Percentiles rank a stretch among this genome's conserved stretches.
These are phyloP conservation scores for Discoglossus pictus DNA, from an alignment of 2,797 vertebrate genomes.

Conservation along the genomic window DNA sequence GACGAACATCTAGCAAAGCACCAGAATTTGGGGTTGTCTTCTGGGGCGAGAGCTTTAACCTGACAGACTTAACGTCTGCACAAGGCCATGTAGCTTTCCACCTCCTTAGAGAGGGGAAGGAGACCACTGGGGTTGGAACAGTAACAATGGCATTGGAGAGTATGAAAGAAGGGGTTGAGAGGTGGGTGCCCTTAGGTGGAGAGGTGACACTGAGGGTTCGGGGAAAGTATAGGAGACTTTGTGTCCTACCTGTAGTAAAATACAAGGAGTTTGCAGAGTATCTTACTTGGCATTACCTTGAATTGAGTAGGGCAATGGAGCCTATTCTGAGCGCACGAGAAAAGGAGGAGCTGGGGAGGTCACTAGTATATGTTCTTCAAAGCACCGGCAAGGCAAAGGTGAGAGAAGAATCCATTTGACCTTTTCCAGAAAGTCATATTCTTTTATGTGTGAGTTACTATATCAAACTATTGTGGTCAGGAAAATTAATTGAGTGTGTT, in stretches of 20 bases:
- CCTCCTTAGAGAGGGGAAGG: slow-evolving; percentile 75
- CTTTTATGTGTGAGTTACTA: too few relatives aligned
- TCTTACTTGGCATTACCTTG: slow-evolving; percentile 83
- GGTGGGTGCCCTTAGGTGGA: slow-evolving; percentile 81
- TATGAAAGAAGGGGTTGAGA: slow-evolving; percentile 73
- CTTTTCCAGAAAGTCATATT: too few relatives aligned
- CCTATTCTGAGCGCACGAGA: slow-evolving; percentile 80
- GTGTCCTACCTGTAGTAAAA: slow-evolving; percentile 85
- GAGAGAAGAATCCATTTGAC: neutral
- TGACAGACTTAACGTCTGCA: slow-evolving; percentile 80
- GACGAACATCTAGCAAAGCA: slow-evolving; percentile 78
- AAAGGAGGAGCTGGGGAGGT: slow-evolving; percentile 89
- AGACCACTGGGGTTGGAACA: slow-evolving; percentile 70
- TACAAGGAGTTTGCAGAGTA: slow-evolving; percentile 95
- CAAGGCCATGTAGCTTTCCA: slow-evolving; percentile 76
- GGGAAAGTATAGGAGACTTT: slow-evolving; percentile 80
- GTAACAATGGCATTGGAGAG: slow-evolving; percentile 66
- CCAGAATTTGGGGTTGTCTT: slow-evolving; percentile 74
- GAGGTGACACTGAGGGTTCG: slow-evolving; percentile 75
- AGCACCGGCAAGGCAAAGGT: slow-evolving; percentile 94
- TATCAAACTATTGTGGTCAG: too few relatives aligned
- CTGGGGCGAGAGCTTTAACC: slow-evolving; percentile 91
- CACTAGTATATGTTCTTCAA: slow-evolving; percentile 85
- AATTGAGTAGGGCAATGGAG: slow-evolving; percentile 82
- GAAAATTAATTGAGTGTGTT: too few relatives aligned